Conservation (phyloP, 2,797 vertebrate genomes). For the Hozukius guyotensis region DNA sequence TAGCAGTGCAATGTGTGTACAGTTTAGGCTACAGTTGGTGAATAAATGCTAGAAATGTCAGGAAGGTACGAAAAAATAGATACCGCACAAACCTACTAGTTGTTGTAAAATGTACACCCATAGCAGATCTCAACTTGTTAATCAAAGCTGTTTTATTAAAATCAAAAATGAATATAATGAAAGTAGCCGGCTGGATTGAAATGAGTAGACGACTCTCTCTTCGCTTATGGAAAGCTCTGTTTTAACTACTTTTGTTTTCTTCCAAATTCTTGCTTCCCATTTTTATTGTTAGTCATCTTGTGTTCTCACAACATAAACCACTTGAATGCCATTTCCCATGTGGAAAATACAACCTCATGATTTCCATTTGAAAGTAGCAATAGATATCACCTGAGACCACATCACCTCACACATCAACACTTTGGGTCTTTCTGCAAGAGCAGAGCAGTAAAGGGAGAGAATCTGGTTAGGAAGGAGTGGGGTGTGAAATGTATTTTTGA, state of each 20-base stretch:
- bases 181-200: neutral
- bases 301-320: neutral
- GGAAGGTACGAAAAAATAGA: too few species aligned
- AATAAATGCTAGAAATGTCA: too few species aligned
- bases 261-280: neutral
- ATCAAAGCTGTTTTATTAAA: too few species aligned
- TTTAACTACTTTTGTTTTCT: neutral
- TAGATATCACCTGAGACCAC: neutral
- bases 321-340: neutral
- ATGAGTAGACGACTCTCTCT: neutral
- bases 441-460: neutral
- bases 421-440: neutral
- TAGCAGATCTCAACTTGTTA: too few species aligned
- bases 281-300: neutral
- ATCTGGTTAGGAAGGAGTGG: neutral
- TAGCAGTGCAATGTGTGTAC: neutral
- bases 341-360: neutral
- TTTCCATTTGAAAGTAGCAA: slow-evolving; percentile 5
- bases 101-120: too few species aligned
- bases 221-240: neutral
- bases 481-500: slow-evolving; percentile 31
- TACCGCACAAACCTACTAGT: too few species aligned
- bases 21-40: too few species aligned
- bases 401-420: neutral
- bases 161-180: neutral